These are phyloP conservation scores for Bos indicus DNA, from an alignment of 2,113 vertebrate genomes.

Conservation along the genomic window DNA sequence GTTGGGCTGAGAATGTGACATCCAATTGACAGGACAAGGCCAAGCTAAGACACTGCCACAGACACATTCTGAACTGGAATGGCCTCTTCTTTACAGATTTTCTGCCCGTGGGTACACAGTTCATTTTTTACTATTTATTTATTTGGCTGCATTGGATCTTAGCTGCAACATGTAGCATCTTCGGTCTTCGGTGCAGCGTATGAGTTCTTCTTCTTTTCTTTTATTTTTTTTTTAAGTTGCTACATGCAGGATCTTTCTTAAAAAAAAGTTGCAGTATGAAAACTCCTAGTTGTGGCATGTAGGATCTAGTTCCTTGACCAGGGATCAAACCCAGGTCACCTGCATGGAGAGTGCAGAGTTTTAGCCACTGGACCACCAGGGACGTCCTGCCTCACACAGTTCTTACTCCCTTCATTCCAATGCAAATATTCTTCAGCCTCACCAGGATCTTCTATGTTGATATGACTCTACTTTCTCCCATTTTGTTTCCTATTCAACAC, in stretches of 20 bases:
- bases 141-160: neutral
- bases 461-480: neutral
- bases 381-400: neutral
- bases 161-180: neutral
- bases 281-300: neutral
- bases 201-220: neutral
- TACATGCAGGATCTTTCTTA: neutral
- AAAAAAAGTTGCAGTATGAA: neutral
- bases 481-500: neutral
- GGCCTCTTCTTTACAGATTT: neutral
- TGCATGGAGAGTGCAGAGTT: neutral
- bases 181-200: accelerated
- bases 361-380: neutral
- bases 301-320: neutral
- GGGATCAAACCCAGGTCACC: neutral
- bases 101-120: neutral
- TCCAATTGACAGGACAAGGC: neutral
- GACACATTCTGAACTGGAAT: neutral
- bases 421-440: neutral
- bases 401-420: neutral
- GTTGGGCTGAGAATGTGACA: neutral
- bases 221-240: neutral
- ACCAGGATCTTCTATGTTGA: neutral
- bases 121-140: neutral
- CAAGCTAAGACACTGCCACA: neutral